These are phyloP conservation scores for Trimorus sp. DNA, from an alignment of 2,888 invertebrate genomes.

Conservation along the genomic window DNA sequence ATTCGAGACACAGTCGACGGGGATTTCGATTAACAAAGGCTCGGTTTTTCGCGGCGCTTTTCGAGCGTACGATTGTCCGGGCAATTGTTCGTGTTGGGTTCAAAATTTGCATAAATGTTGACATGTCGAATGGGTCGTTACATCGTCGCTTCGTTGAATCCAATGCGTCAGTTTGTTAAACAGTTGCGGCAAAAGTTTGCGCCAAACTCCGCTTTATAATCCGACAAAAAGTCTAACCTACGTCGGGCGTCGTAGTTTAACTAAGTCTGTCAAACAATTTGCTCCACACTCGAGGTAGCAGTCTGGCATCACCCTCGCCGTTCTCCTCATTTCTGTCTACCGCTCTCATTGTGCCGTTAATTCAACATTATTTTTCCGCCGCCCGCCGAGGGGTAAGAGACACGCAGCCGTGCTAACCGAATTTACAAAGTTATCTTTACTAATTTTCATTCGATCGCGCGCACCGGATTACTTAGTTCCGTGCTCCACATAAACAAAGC, in stretches of 20 bases:
- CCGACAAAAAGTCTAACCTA: slow-evolving; percentile 33
- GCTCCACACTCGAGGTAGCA: slow-evolving; percentile 35
- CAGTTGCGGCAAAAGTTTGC: slow-evolving; percentile 10
- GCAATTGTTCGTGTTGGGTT: too few relatives aligned
- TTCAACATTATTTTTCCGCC: slow-evolving; percentile 50
- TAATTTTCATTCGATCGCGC: slow-evolving; percentile 42
- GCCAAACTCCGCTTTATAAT: slow-evolving; percentile 10
- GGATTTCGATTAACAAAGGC: too few relatives aligned
- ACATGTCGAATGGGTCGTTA: too few relatives aligned
- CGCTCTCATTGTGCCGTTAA: slow-evolving; percentile 49
- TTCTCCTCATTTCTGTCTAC: slow-evolving; percentile 44
- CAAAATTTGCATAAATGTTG: too few relatives aligned
- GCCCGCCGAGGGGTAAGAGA: slow-evolving; percentile 17
- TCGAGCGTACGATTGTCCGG: too few relatives aligned
- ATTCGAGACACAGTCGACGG: too few relatives aligned
- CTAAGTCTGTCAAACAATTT: slow-evolving; percentile 58
- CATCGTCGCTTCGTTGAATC: too few relatives aligned
- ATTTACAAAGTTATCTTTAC: slow-evolving; percentile 55
- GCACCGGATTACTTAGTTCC: slow-evolving; percentile 41
- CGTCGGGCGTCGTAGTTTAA: slow-evolving; percentile 35
- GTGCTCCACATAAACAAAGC: slow-evolving; percentile 42
- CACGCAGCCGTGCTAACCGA: slow-evolving; percentile 42
- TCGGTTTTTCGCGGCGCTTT: too few relatives aligned
- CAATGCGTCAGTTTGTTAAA: neutral
- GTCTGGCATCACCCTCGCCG: slow-evolving; percentile 42